Base-by-base conservation (phyloP, 2,113 vertebrate genomes). In the Morone chrysops region DNA sequence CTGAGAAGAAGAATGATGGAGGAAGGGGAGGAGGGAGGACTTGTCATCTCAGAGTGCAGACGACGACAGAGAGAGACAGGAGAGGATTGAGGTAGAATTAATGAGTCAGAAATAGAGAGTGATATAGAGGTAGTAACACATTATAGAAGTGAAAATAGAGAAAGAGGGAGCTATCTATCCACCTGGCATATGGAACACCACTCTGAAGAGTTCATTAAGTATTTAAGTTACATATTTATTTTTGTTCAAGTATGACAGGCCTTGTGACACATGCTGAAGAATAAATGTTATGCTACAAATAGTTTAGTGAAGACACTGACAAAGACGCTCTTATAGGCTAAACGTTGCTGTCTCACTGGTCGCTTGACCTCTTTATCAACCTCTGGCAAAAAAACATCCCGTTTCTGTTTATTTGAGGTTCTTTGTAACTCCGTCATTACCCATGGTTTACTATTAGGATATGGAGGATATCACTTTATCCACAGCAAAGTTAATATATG, bases 71-170 rank as follows among this genome's bases (percentile, higher is more conserved):
- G 40, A 75, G 51, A 78, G 62, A 72, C 59, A 12, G 18, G 36
- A 63, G 51, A 73, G 59, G 80, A 53, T n/a, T 53, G 41, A 76
- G 61, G 66, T 16, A 31, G 77, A 86, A 80, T 82, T 87, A 84
- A 77, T 60, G 70, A 67, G 53, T 81, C 67, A 56, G 65, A 83
- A 80, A 68, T 67, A 76, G 22, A 70, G 59, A 45, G 57, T 12
- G 59, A 75, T 59, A 66, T 6, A 51, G 70, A 70, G 10, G 20
- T 56, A n/a, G n/a, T 11, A 47, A 70, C 45, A 57, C 14, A 1
- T 78, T 53, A 40, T 41, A 47, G 31, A 62, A 43, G 22, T 47
- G 4, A 40, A 77, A 61, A 69, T 25, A 70, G 54, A 13, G 63
- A 38, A 41, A 25, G 4, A 1, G 48, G 10, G 5, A 40, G 66